phyloP scores from a whole-genome alignment of 2,797 vertebrate genomes.

The Coccyzus lansbergi region DNA sequence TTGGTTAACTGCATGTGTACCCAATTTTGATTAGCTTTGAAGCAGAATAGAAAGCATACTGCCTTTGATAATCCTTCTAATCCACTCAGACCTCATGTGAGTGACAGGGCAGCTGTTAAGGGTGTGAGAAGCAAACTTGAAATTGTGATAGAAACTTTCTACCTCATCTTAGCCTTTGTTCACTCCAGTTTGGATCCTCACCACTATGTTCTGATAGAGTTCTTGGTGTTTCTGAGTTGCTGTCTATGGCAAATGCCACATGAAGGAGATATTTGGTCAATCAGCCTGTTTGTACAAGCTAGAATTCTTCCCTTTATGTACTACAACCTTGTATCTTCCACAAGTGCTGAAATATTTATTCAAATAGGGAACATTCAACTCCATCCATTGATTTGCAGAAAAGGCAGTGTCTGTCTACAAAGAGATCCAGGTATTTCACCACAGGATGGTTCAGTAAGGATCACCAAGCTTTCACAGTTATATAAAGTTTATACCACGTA shows the following conservation, averaged over 20 bases:
- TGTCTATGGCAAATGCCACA: not conserved
- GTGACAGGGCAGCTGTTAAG: constrained; percentile 30
- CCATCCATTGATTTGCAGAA: not conserved
- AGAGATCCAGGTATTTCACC: not conserved
- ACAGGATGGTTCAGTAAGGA: not conserved
- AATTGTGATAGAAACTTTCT: not conserved
- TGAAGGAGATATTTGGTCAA: not conserved
- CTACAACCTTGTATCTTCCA: not conserved
- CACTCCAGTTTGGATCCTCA: not conserved
- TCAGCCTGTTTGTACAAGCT: not conserved
- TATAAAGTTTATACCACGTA: not conserved
- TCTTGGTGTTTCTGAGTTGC: not conserved
- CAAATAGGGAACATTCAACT: not conserved
- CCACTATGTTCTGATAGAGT: not conserved
- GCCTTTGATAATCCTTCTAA: constrained; percentile 55
- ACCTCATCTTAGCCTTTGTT: not conserved
- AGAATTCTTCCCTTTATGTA: not conserved
- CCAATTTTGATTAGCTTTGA: constrained; percentile 56
- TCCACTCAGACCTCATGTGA: constrained; percentile 44
- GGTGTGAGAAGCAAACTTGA: constrained; percentile 13
- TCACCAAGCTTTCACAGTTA: not conserved
- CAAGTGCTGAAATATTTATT: not conserved
- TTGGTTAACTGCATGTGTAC: constrained; percentile 35
- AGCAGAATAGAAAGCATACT: constrained; percentile 12
- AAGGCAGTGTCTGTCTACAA: not conserved